Evolutionary conservation across 2,888 invertebrate genomes (phyloP), one percentile per base, ranked within the genome.

Genomic region (Sesamia inferens): DNA sequence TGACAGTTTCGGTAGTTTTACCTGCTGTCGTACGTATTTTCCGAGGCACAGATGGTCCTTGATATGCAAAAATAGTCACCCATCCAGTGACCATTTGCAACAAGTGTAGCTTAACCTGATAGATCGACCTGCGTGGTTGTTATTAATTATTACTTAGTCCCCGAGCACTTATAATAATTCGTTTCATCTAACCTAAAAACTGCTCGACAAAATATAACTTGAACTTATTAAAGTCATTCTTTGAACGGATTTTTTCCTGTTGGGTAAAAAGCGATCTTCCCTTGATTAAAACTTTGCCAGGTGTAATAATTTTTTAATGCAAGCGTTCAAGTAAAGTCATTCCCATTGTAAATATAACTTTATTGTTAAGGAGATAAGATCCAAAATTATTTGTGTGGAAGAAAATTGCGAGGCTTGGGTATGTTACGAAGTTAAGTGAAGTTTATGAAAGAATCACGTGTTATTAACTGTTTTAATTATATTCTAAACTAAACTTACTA

Each of bases 281-380:
- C 78, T 86, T 84, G 81, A 86, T 85, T 86, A 85, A 86, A 85
- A 84, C 69, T 85, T 68, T 59, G 59, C 73, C 78, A 67, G 72
- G 67, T 66, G 72, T 77, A 64, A 85, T 85, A 81, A 71, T 65
- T 85, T 86, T 82, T 81, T 81, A 83, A 75, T 72, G 72, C 39
- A 65, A 63, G 68, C 76, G 61, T 81, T 76, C 58, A 67, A 59
- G 81, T n/a, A 19, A 74, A 62, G 55, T 65, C 44, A 58, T 57
- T 2, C 58, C 42, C 57, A 71, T 61, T 59, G 67, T 42, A 85
- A 75, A 76, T 67, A 7, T 59, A 62, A 71, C 74, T 76, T 65
- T 79, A 74, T 65, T 1, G 0, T 10, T 22, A 62, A 0, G 3
- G 0, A 3, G 0, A 19, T 64, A 81, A 51, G 63, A 42, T 62